Percentiles rank a stretch among this genome's conserved stretches.
phyloP scores from a whole-genome alignment of 2,888 invertebrate genomes.

The Meandrusa payeni region DNA sequence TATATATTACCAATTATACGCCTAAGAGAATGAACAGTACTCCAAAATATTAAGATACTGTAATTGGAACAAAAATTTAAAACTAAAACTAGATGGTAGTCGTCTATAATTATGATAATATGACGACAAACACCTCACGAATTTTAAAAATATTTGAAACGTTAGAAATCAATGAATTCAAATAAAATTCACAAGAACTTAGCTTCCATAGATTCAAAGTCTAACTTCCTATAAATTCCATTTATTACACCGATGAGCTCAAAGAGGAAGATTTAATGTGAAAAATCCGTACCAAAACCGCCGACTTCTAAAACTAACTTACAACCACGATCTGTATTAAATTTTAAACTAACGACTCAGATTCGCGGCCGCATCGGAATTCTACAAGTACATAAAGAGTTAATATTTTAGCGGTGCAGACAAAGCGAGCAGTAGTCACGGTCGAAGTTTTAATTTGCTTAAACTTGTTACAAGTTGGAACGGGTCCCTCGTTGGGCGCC shows the following conservation, averaged over 20 bases:
- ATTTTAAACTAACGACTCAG: slow-evolving; percentile 65
- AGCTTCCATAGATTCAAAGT: slow-evolving; percentile 12
- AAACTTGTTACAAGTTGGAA: slow-evolving; percentile 78
- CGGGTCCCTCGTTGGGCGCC: slow-evolving; percentile 72
- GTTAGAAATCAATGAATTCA: too few species aligned
- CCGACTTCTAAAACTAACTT: slow-evolving; percentile 52
- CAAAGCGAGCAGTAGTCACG: slow-evolving; percentile 74
- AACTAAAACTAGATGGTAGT: too few species aligned
- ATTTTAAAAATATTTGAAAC: too few species aligned
- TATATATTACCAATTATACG: too few species aligned
- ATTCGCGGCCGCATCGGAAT: slow-evolving; percentile 51
- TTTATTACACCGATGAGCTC: slow-evolving; percentile 24
- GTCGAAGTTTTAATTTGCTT: slow-evolving; percentile 78
- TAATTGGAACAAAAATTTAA: too few species aligned
- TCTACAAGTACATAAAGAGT: slow-evolving; percentile 71
- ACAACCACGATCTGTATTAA: slow-evolving; percentile 57
- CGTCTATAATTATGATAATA: too few species aligned
- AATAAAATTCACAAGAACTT: slow-evolving; percentile 10
- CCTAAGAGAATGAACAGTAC: too few species aligned
- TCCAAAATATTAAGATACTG: too few species aligned
- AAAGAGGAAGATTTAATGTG: slow-evolving; percentile 26
- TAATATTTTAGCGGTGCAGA: slow-evolving; percentile 74
- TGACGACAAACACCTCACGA: too few species aligned
- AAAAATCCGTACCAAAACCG: slow-evolving; percentile 26
- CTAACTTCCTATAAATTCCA: slow-evolving; percentile 20